Evolutionary conservation across 2,113 vertebrate species (phyloP).

Genomic region (Bos indicus): DNA sequence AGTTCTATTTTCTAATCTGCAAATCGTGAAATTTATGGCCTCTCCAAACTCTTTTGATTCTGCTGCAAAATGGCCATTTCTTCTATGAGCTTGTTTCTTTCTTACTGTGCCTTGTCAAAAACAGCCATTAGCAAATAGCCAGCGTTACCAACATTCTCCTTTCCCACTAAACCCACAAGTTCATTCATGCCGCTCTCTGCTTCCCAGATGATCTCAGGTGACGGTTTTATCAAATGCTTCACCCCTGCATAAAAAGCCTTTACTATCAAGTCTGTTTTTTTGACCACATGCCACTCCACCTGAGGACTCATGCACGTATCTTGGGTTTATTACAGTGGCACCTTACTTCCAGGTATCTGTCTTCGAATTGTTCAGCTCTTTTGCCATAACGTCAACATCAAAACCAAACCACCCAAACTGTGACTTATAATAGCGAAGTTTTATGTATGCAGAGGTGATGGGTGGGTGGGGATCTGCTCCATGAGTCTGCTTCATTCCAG

Average conservation of each 20-base stretch:
- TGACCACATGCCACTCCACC: not conserved
- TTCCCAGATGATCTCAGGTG: not conserved
- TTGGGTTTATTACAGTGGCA: not conserved
- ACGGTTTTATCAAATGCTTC: not conserved
- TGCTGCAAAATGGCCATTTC: slow-evolving; percentile 31
- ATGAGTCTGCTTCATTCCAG: not conserved
- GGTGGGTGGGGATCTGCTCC: not conserved
- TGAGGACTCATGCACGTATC: not conserved
- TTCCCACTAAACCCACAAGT: not conserved
- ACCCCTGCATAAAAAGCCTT: not conserved
- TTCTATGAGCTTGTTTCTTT: not conserved
- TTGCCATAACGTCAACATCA: not conserved
- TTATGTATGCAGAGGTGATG: not conserved
- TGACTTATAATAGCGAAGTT: not conserved
- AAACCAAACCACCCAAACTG: not conserved
- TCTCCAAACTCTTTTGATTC: not conserved
- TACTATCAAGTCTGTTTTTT: not conserved
- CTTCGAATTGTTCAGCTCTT: not conserved
- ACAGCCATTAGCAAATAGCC: not conserved
- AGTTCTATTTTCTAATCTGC: not conserved
- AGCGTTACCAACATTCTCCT: not conserved
- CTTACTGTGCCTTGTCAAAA: slow-evolving; percentile 7
- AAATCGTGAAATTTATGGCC: slow-evolving; percentile 5
- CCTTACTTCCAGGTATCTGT: not conserved
- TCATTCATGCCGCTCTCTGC: not conserved